A percentile compares a stretch with the other conserved stretches of the same genome.
These are phyloP conservation scores for Chitala chitala DNA, from an alignment of 2,113 vertebrate genomes.

Conservation along the genomic window DNA sequence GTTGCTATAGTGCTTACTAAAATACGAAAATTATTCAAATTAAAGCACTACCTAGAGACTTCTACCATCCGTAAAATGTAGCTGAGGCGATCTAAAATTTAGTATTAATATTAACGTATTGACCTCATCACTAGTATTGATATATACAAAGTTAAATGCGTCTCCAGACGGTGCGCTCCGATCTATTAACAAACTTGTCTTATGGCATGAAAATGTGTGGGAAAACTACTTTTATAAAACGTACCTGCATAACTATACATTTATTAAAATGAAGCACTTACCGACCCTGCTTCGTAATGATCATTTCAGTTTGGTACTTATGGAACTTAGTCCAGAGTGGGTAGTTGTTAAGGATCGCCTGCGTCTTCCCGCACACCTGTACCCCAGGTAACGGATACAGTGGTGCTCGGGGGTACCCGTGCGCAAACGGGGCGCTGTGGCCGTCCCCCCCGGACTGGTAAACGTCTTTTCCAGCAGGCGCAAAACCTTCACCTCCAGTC, in stretches of 20 bases:
- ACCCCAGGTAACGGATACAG: slow-evolving; percentile 71
- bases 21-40: no score
- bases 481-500: slow-evolving; percentile 53
- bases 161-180: no score
- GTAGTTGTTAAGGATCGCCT: slow-evolving; percentile 86
- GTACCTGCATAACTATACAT: background rate
- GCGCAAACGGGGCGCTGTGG: slow-evolving; percentile 55
- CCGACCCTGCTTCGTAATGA: slow-evolving; percentile 96
- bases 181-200: no score
- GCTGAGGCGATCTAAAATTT: no score
- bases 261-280: slow-evolving; percentile 53
- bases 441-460: slow-evolving; percentile 55
- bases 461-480: slow-evolving; percentile 51
- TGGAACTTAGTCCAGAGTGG: slow-evolving; percentile 94
- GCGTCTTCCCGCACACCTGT: slow-evolving; percentile 81
- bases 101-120: no score
- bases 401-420: slow-evolving; percentile 63
- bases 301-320: slow-evolving; percentile 96
- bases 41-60: no score
- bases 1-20: no score
- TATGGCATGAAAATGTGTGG: no score
- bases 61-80: no score
- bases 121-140: no score
- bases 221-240: no score
- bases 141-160: no score